phyloP scores from a whole-genome alignment of 1,140 invertebrate species.

The Zaprionus capensis region DNA sequence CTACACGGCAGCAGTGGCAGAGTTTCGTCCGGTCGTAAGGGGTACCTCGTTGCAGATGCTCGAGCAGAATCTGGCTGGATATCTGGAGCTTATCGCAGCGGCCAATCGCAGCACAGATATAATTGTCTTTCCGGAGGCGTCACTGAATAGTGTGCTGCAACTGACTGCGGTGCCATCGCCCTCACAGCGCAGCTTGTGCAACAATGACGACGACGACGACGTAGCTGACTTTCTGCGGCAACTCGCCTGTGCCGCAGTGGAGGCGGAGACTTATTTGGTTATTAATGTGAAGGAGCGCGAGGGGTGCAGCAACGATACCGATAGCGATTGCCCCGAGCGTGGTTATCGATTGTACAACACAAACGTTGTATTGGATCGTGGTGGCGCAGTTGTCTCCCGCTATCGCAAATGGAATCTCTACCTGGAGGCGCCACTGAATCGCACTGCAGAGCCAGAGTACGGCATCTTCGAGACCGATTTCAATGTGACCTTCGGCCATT shows the following conservation, averaged over 20 bases:
- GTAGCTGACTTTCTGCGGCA: constrained; percentile 51
- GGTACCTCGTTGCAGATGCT: constrained; percentile 56
- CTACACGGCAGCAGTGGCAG: constrained; percentile 86
- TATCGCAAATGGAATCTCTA: constrained; percentile 92
- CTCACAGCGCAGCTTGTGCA: constrained; percentile 43
- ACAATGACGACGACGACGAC: neutral
- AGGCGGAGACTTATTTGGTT: constrained; percentile 86
- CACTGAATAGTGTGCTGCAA: constrained; percentile 80
- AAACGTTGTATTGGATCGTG: constrained; percentile 89
- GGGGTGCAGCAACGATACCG: constrained; percentile 71
- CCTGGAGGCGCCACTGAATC: constrained; percentile 76
- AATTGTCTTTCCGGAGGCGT: constrained; percentile 92
- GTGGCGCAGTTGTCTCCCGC: constrained; percentile 86
- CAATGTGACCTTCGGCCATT: constrained; percentile 91
- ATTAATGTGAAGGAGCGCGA: constrained; percentile 90
- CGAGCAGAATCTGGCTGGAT: constrained; percentile 60
- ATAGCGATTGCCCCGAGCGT: constrained; percentile 62
- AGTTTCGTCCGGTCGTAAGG: constrained; percentile 73
- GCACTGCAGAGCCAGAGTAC: constrained; percentile 78
- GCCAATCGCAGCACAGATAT: constrained; percentile 87
- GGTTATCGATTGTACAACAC: constrained; percentile 88
- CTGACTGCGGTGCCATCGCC: constrained; percentile 61
- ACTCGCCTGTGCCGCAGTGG: constrained; percentile 66
- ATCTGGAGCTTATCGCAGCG: constrained; percentile 57
- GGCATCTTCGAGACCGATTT: constrained; percentile 91